These are phyloP conservation scores for Chelonia mydas DNA, from an alignment of 2,797 vertebrate genomes.

Conservation along the genomic window DNA sequence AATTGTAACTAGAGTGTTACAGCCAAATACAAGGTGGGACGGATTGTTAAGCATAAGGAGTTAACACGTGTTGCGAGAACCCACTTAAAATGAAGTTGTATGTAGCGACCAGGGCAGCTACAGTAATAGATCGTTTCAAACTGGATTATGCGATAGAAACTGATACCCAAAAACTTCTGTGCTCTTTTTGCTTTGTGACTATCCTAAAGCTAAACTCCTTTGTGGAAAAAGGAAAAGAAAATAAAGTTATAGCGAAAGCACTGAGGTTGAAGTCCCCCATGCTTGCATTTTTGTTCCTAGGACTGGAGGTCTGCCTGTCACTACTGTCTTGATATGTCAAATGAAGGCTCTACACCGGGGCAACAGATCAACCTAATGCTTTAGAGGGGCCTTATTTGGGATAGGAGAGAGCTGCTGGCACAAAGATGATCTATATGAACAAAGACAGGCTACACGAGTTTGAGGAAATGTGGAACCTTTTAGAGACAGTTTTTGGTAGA, in stretches of 20 bases:
- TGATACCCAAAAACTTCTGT: not conserved
- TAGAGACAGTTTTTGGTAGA: conserved; percentile 26
- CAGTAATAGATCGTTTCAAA: not conserved
- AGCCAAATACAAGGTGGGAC: not conserved
- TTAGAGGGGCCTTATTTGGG: not conserved
- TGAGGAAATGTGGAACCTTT: conserved; percentile 35
- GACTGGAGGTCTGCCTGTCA: not conserved
- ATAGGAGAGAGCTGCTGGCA: conserved; percentile 29
- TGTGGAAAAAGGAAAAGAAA: not conserved
- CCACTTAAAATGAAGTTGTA: not conserved
- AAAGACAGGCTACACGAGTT: conserved; percentile 48
- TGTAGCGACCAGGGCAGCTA: not conserved
- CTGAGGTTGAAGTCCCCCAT: not conserved
- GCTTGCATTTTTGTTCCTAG: not conserved
- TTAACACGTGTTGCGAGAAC: not conserved
- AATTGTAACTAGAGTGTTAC: not conserved
- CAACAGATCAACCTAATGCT: not conserved
- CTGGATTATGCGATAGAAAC: not conserved
- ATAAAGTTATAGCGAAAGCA: not conserved
- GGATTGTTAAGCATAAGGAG: not conserved
- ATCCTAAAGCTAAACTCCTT: not conserved
- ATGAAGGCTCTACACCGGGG: not conserved
- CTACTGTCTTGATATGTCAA: not conserved
- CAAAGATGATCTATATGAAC: conserved; percentile 36
- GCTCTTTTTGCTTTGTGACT: not conserved